Percentiles rank a stretch among this genome's conserved stretches.
Evolutionary conservation across 2,113 vertebrate genomes (phyloP).

Genomic region (Cichladusa arquata): DNA sequence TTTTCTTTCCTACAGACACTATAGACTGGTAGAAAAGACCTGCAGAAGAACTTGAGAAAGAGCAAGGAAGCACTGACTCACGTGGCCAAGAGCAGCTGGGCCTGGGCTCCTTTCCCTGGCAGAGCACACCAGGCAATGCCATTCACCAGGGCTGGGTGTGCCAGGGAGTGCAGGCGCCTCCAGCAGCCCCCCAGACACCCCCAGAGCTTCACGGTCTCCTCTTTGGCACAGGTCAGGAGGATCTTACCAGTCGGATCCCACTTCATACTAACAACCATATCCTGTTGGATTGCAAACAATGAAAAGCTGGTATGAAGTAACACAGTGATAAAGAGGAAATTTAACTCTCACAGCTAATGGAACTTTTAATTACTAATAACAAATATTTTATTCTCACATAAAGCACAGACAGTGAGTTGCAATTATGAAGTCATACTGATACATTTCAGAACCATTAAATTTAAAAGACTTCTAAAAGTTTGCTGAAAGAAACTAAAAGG

Average conservation of each 20-base stretch:
- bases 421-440: background rate
- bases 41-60: background rate
- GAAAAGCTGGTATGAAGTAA: background rate
- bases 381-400: background rate
- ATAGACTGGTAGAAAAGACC: background rate
- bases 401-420: accelerated
- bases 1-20: background rate
- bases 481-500: background rate
- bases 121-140: constrained; percentile 87
- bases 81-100: constrained; percentile 87
- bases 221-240: constrained; percentile 93
- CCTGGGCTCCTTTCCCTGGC: constrained; percentile 78
- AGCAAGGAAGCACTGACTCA: constrained; percentile 64
- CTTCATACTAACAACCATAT: constrained; percentile 86
- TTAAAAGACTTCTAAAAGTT: background rate
- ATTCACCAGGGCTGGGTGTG: constrained; percentile 86
- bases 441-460: background rate
- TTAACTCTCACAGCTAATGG: background rate
- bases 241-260: constrained; percentile 90
- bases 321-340: background rate
- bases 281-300: constrained; percentile 70
- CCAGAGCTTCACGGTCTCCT: constrained; percentile 93
- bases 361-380: background rate
- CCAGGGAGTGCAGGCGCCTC: constrained; percentile 82
- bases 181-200: constrained; percentile 77